phyloP scores from a whole-genome alignment of 2,888 invertebrate genomes.

The Drosophila meridionalis region DNA sequence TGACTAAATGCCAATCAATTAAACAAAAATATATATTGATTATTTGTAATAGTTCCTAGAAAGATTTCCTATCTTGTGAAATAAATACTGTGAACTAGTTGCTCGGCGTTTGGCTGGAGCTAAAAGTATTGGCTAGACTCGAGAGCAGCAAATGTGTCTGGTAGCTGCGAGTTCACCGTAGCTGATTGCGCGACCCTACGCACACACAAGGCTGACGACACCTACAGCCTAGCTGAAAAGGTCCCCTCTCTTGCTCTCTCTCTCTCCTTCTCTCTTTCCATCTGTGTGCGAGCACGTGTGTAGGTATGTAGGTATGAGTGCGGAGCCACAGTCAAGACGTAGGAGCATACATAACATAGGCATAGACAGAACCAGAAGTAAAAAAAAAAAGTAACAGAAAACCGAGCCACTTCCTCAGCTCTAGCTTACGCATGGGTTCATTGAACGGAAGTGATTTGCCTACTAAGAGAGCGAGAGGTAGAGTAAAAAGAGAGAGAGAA shows the following conservation, averaged over 20 bases:
- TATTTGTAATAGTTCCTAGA: slow-evolving; percentile 9
- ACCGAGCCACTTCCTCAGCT: slow-evolving; percentile 58
- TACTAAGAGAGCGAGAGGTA: slow-evolving; percentile 40
- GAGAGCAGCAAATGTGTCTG: slow-evolving; percentile 12
- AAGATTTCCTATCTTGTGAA: background rate
- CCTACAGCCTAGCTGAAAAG: slow-evolving; percentile 33
- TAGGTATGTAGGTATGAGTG: slow-evolving; percentile 34
- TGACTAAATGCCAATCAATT: slow-evolving; percentile 1
- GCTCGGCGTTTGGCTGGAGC: slow-evolving; percentile 1
- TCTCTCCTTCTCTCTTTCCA: slow-evolving; percentile 6
- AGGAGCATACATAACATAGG: slow-evolving; percentile 41
- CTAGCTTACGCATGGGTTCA: slow-evolving; percentile 83
- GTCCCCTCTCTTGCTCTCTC: slow-evolving; percentile 6
- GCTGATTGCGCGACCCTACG: slow-evolving; percentile 21
- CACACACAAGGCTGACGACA: slow-evolving; percentile 51
- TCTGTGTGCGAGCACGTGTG: slow-evolving; percentile 24
- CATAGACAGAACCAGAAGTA: slow-evolving; percentile 24
- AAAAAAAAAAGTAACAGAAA: slow-evolving; percentile 35
- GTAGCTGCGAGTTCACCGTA: slow-evolving; percentile 7
- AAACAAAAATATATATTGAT: background rate
- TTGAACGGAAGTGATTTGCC: slow-evolving; percentile 84
- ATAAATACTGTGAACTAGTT: slow-evolving; percentile 10
- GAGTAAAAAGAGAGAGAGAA: slow-evolving; percentile 10
- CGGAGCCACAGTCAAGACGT: slow-evolving; percentile 57
- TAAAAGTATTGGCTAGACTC: background rate